Evolutionary conservation across 2,797 vertebrate species (phyloP), one percentile per base, ranked within the genome.

Genomic region (Linurgus olivaceus): DNA sequence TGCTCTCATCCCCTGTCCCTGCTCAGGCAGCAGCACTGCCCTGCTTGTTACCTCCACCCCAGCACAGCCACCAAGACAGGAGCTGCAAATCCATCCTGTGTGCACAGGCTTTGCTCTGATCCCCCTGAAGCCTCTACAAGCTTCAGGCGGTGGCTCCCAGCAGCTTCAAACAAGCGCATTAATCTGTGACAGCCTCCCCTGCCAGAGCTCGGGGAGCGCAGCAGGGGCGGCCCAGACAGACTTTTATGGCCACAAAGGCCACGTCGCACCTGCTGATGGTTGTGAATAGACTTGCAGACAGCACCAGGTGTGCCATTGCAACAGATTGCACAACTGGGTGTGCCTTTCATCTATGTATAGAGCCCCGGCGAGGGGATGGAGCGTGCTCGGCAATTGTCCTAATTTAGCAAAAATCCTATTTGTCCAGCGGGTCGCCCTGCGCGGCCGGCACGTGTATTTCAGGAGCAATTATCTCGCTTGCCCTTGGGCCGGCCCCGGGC

Each of bases 221-320:
- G 95, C 93, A 11, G 76, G 86, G 77, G 88, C 76, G 0, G n/a
- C 37, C 16, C 72, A 20, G 66, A 33, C 87, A 52, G 87, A 87
- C 66, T 91, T 95, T 90, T 91, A 94, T 88, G 93, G 96, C 95
- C 84, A 82, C 94, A 96, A 91, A 96, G 95, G 95, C 91, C 96
- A 85, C 58, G 81, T 75, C 74, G 73, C 96, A 96, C 94, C 95
- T 96, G 96, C 95, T 90, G 65, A 88, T 62, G 63, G 92, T 90
- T 97, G 89, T 91, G 95, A 91, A 90, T 67, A 86, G 86, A 37
- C 90, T 95, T 91, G 91, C 87, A 95, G 96, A 96, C 95, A 95
- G 96, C 91, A 57, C 95, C 95, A 97, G 97, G 96, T 97, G 96
- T 96, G 94, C 92, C 85, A 10, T 33, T 62, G 65, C 91, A 79